A percentile compares a stretch with the other conserved stretches of the same genome.
Conservation (phyloP, 2,797 vertebrate genomes). For the Ispidina lecontei region DNA sequence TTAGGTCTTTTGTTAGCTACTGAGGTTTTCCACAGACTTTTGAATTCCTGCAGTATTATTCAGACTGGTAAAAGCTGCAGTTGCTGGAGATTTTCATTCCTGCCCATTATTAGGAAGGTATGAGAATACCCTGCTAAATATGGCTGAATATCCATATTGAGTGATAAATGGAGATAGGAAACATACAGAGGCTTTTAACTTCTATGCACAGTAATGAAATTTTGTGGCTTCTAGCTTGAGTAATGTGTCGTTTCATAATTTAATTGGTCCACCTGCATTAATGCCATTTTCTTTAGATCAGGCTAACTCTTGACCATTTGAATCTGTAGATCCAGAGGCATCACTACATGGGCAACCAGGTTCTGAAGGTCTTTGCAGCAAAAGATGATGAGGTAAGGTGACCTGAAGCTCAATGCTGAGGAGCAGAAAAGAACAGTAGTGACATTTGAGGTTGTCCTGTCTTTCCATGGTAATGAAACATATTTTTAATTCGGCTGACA, state of each 20-base stretch:
- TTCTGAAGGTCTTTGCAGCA: slow-evolving; percentile 90
- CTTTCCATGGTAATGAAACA: not conserved
- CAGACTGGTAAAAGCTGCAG: not conserved
- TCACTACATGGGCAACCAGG: slow-evolving; percentile 90
- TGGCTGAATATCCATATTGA: not conserved
- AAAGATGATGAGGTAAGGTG: slow-evolving; percentile 88
- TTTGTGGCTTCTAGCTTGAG: not conserved
- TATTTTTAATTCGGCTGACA: not conserved
- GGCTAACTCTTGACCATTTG: slow-evolving; percentile 7
- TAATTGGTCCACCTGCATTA: not conserved
- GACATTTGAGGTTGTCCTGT: not conserved
- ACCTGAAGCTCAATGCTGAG: not conserved
- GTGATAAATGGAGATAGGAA: not conserved
- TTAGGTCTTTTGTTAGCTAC: not conserved
- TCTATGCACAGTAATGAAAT: not conserved
- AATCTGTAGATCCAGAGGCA: slow-evolving; percentile 85
- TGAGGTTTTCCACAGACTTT: not conserved
- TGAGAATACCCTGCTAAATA: not conserved
- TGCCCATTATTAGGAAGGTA: not conserved
- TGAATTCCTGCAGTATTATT: not conserved
- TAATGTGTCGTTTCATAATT: not conserved
- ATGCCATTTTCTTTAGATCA: slow-evolving; percentile 6
- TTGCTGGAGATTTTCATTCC: not conserved
- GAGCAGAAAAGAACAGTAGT: not conserved
- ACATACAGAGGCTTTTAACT: not conserved